Percentiles rank a stretch among this genome's conserved stretches.
Evolutionary conservation across 2,888 invertebrate genomes (phyloP).

Genomic region (Ormyrus rosae): DNA sequence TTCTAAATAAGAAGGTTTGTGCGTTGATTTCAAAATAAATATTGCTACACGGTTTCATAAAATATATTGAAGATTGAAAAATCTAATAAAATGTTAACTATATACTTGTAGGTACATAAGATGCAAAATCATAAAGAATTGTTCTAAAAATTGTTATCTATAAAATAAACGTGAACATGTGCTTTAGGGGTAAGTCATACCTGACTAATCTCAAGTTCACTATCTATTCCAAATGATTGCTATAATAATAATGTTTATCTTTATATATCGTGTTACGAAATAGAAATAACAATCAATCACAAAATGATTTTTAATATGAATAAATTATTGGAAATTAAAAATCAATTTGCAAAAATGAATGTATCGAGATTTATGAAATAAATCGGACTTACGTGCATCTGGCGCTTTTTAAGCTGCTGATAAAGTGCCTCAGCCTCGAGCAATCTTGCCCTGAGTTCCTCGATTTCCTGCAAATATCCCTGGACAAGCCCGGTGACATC

Average conservation of each 20-base stretch:
- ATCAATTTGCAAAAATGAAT: slow-evolving; percentile 30
- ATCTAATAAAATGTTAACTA: too few species aligned
- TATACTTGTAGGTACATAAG: too few species aligned
- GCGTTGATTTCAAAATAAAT: too few species aligned
- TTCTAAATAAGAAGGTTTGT: too few species aligned
- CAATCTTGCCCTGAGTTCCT: slow-evolving; percentile 91
- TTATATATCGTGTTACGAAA: background rate
- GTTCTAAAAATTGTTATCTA: background rate
- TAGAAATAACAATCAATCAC: background rate
- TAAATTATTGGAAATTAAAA: background rate
- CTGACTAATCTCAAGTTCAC: slow-evolving; percentile 47
- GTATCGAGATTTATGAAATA: slow-evolving; percentile 37
- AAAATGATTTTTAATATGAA: background rate
- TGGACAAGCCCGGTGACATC: slow-evolving; percentile 84
- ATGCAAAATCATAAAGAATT: background rate
- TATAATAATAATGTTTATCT: slow-evolving; percentile 32
- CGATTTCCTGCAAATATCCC: slow-evolving; percentile 93
- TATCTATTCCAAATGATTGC: slow-evolving; percentile 54
- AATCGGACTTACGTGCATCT: slow-evolving; percentile 67
- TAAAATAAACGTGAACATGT: background rate
- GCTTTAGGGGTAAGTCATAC: slow-evolving; percentile 24
- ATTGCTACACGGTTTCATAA: too few species aligned
- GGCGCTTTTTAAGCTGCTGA: slow-evolving; percentile 80
- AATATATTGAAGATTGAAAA: too few species aligned
- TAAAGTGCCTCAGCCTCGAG: slow-evolving; percentile 91